Conservation (phyloP, 2,797 vertebrate genomes). For the Orientallactaga sibirica region DNA sequence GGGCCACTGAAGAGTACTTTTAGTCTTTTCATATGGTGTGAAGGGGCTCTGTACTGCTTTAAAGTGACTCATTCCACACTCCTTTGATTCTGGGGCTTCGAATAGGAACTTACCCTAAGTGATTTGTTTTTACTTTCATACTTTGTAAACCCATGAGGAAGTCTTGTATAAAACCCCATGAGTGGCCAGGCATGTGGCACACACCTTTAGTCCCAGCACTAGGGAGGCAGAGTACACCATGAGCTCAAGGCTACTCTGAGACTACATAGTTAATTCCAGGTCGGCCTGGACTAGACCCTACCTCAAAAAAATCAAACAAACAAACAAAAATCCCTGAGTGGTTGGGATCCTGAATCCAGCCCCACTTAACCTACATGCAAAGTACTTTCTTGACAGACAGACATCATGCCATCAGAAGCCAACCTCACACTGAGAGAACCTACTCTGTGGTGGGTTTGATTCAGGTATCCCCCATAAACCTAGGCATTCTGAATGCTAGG, state of each 20-base stretch:
- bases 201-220: no score
- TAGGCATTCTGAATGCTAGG: no score
- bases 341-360: not conserved
- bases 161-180: constrained; percentile 17
- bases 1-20: not conserved
- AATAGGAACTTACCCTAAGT: not conserved
- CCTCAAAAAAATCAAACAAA: no score
- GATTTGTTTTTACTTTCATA: not conserved
- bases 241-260: no score
- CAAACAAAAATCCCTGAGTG: not conserved
- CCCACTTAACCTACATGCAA: not conserved
- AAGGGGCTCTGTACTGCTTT: not conserved
- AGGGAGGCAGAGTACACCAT: no score
- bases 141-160: constrained; percentile 37
- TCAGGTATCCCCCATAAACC: no score
- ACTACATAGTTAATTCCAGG: no score
- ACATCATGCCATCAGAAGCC: constrained; percentile 44
- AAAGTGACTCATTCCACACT: not conserved
- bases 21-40: not conserved
- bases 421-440: not conserved
- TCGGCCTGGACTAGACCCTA: no score
- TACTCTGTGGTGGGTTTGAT: no score
- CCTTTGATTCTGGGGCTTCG: constrained; percentile 15
- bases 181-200: no score
- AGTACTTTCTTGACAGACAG: not conserved